Conservation (phyloP, 2,888 invertebrate species). For the Drosophila paranaensis region DNA sequence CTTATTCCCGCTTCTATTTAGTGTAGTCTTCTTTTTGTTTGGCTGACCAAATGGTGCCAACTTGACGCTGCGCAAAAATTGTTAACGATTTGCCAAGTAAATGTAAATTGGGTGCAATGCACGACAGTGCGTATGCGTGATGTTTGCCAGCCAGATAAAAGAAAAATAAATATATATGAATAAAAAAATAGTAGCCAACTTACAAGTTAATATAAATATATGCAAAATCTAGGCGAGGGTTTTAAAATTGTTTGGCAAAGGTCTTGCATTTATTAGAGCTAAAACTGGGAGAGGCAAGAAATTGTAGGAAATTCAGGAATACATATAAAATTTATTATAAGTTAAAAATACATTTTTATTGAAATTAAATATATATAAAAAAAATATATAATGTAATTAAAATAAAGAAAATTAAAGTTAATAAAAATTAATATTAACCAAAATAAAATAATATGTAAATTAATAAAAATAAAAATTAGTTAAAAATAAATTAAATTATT, state of each 20-base stretch:
- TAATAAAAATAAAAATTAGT: too few relatives aligned
- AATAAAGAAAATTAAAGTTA: too few relatives aligned
- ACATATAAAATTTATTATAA: too few relatives aligned
- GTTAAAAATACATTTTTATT: background rate
- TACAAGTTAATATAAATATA: background rate
- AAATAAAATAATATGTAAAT: too few relatives aligned
- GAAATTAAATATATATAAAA: background rate
- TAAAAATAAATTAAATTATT: too few relatives aligned
- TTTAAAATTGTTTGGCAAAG: background rate
- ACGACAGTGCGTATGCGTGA: conserved; percentile 66
- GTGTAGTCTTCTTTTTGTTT: conserved; percentile 13
- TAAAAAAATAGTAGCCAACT: background rate
- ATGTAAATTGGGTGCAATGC: conserved; percentile 63
- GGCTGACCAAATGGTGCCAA: conserved; percentile 77
- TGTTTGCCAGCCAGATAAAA: conserved; percentile 27
- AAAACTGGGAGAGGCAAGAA: background rate
- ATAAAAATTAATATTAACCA: too few relatives aligned
- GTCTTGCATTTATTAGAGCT: background rate
- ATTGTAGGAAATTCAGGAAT: too few relatives aligned
- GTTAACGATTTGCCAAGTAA: conserved; percentile 67
- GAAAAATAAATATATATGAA: background rate
- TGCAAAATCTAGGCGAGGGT: background rate
- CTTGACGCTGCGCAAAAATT: conserved; percentile 66
- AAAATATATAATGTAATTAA: too few relatives aligned
- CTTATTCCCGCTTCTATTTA: background rate